These are phyloP conservation scores for Lasaia peninsularis DNA, from an alignment of 1,140 invertebrate species.

Conservation along the genomic window DNA sequence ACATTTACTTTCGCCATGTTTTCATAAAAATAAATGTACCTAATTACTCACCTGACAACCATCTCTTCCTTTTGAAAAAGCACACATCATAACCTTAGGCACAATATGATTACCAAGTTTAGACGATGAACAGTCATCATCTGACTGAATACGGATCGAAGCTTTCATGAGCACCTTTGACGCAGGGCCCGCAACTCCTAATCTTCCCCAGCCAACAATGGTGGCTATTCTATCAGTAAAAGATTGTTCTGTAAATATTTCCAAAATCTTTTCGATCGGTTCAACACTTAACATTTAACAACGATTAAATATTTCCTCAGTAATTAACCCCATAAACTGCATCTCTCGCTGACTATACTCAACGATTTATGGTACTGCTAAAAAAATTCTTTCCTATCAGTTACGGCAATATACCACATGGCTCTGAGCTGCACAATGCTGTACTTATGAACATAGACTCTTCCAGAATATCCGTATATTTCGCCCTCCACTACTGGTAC, in stretches of 20 bases:
- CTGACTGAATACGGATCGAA: slow-evolving; percentile 65
- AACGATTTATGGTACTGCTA: background rate
- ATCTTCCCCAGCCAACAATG: slow-evolving; percentile 82
- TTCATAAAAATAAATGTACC: slow-evolving; percentile 15
- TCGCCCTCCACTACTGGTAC: too few relatives aligned
- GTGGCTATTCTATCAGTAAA: slow-evolving; percentile 73
- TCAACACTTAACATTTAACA: too few relatives aligned
- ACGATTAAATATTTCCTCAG: too few relatives aligned
- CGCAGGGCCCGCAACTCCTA: slow-evolving; percentile 63
- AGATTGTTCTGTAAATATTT: slow-evolving; percentile 44
- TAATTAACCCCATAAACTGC: background rate
- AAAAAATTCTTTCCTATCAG: too few relatives aligned
- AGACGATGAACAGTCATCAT: slow-evolving; percentile 55
- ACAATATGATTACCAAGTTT: slow-evolving; percentile 65
- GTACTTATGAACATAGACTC: too few relatives aligned
- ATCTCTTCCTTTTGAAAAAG: slow-evolving; percentile 71
- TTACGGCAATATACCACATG: too few relatives aligned
- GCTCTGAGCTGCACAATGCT: too few relatives aligned
- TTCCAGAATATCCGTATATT: too few relatives aligned
- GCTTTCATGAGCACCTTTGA: slow-evolving; percentile 78
- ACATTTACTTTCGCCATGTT: background rate
- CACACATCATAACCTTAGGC: slow-evolving; percentile 72
- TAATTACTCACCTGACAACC: slow-evolving; percentile 72
- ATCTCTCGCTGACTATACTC: background rate
- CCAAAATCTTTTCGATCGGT: too few relatives aligned